Base-by-base conservation (phyloP, 2,888 invertebrate genomes). In the Synanthedon andrenaeformis region DNA sequence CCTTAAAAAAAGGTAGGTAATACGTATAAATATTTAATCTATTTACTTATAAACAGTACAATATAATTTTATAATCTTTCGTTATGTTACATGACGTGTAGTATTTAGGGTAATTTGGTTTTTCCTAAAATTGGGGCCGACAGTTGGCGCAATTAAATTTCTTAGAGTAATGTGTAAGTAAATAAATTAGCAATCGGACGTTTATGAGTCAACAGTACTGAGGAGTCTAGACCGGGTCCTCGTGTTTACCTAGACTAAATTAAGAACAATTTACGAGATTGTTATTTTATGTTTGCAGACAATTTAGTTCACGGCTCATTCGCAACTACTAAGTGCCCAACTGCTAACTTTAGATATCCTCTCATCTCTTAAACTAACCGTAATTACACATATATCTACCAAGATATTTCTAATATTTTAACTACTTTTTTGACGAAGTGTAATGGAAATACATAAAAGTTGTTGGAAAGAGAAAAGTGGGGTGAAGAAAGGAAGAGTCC, bases 201-300 rank as follows among this genome's bases (percentile, higher is more conserved):
- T 65, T 70, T 67, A 68, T 67, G 63, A 68, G 61, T 62, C 57
- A 58, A 58, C 45, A 45, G 14, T 19, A 14, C 49, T 49, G 58
- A 62, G 57, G 60, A 58, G 66, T 63, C 68, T 68, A 69, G 70
- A 69, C 70, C 57, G 60, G 61, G 57, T 63, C 58, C 55, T 65
- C 59, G 60, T 52, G 42, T 68, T 72, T 73, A 72, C 72, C 70
- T 72, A 76, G 67, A 70, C 74, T 76, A 76, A 80, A 80, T 82
- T 76, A 74, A 78, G 75, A 77, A 74, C 79, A 80, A 82, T 80
- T 80, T 77, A 77, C 73, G 74, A 75, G 73, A 76, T 76, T 74
- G 69, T 72, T 69, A 70, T 76, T 81, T 80, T 77, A 73, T 81
- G 79, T 79, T 77, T 71, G 71, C 71, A 76, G 76, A 76, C 75